phyloP scores from a whole-genome alignment of 2,113 vertebrate genomes.

The Malurus cyaneus region DNA sequence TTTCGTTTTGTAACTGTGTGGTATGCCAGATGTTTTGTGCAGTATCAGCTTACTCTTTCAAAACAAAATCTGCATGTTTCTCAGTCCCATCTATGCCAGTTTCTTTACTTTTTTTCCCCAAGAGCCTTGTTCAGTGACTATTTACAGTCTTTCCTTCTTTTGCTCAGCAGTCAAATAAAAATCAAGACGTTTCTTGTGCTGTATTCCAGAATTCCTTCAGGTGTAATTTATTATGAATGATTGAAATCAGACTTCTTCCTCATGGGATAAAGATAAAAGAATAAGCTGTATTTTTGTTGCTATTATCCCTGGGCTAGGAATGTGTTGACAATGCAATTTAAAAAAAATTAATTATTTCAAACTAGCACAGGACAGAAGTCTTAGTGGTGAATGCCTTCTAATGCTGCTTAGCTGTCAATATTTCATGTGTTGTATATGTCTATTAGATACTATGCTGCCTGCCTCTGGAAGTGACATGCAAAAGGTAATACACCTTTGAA shows the following conservation, averaged over 20 bases:
- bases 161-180: background rate
- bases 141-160: background rate
- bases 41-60: background rate
- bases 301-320: background rate
- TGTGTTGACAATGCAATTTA: background rate
- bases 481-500: background rate
- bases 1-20: background rate
- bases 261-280: background rate
- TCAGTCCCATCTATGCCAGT: background rate
- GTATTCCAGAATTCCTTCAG: background rate
- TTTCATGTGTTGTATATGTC: background rate
- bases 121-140: background rate
- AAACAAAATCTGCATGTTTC: background rate
- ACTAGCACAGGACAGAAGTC: background rate
- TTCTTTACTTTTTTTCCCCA: background rate
- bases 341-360: background rate
- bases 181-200: background rate
- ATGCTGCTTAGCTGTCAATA: background rate
- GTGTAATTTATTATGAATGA: background rate
- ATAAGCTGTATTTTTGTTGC: background rate
- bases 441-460: background rate
- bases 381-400: background rate
- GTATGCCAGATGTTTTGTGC: background rate
- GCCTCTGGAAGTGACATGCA: background rate
- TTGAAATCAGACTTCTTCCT: background rate